Evolutionary conservation across 2,888 invertebrate genomes (phyloP).

Genomic region (Megamerina dolium): DNA sequence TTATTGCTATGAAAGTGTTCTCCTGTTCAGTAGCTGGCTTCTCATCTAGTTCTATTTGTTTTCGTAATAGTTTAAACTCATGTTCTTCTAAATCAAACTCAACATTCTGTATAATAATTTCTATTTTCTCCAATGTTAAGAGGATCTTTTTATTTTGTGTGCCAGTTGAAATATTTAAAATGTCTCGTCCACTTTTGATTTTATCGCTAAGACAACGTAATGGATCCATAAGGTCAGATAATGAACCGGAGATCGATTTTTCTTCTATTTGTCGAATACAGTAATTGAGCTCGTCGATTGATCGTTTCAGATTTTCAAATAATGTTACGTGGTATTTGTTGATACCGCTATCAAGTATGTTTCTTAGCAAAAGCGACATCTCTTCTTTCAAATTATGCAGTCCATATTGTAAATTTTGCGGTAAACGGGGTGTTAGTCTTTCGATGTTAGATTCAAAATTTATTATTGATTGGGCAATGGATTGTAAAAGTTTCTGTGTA

Average conservation of each 20-base stretch:
- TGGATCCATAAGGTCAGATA: slow-evolving; percentile 45
- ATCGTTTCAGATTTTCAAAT: slow-evolving; percentile 52
- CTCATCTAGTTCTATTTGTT: slow-evolving; percentile 40
- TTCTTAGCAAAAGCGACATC: slow-evolving; percentile 55
- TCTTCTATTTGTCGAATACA: slow-evolving; percentile 48
- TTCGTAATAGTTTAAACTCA: slow-evolving; percentile 40
- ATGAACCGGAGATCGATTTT: slow-evolving; percentile 43
- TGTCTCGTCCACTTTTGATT: slow-evolving; percentile 38
- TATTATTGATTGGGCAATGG: slow-evolving; percentile 47
- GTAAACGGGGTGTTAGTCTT: slow-evolving; percentile 31
- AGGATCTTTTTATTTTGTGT: slow-evolving; percentile 34
- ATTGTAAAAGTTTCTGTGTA: slow-evolving; percentile 46
- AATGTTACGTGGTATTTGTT: slow-evolving; percentile 47
- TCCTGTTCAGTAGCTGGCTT: slow-evolving; percentile 33
- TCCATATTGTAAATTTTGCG: slow-evolving; percentile 32
- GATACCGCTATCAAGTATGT: slow-evolving; percentile 52
- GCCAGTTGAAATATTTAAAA: slow-evolving; percentile 30
- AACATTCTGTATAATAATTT: slow-evolving; percentile 35
- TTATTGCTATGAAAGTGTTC: slow-evolving; percentile 34
- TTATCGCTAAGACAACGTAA: slow-evolving; percentile 42
- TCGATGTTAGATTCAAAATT: slow-evolving; percentile 49
- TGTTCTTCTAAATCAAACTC: slow-evolving; percentile 45
- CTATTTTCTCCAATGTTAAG: slow-evolving; percentile 35
- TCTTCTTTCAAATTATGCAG: slow-evolving; percentile 51
- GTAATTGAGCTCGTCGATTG: slow-evolving; percentile 52